Base-by-base conservation (phyloP, 2,888 invertebrate genomes). In the Macrophya annulata region DNA sequence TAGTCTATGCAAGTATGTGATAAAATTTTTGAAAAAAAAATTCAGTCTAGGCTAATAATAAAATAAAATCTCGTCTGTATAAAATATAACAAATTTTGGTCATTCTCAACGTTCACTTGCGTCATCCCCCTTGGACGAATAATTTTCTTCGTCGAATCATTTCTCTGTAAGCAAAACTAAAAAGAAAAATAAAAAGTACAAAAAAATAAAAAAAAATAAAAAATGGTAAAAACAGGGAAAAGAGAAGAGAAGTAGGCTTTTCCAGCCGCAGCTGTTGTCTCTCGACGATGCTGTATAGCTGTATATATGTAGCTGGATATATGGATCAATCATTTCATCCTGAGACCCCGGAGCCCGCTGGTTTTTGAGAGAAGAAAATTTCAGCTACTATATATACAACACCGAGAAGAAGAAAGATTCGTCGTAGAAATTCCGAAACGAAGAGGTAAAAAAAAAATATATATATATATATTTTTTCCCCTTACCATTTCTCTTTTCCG, bases 281-380 rank as follows among this genome's bases (percentile, higher is more conserved):
- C 51, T 77, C 77, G 9, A 48, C 25, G 25, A 55, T 4, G 31
- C 31, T 25, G 51, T 4, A 40, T 4, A 40, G 25, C 15, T 48
- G 1, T 48, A 48, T 48, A 48, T 48, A 48, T 48, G 48, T 25
- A 37, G 68, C 45, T 45, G 74, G 74, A 74, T 74, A 21, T 74
- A 74, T 37, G 77, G 77, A 77, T 77, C 77, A 77, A 77, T 77
- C 77, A 77, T 51, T 51, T 55, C 37, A 77, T 55, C 74, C 74
- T 40, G 17, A 71, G 43, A n/a, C 74, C 21, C 10, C 37, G 8
- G 4, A 31, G 62, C 62, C 21, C 62, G 9, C 9, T n/a, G 31
- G 37, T n/a, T 17, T 17, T 55, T 55, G 6, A 15, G 17, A 45
- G 45, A 74, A 45, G 74, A 45, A 37, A 68, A 37, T 15, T 25